Conservation (phyloP, 2,888 invertebrate species). For the Hypena proboscidalis region DNA sequence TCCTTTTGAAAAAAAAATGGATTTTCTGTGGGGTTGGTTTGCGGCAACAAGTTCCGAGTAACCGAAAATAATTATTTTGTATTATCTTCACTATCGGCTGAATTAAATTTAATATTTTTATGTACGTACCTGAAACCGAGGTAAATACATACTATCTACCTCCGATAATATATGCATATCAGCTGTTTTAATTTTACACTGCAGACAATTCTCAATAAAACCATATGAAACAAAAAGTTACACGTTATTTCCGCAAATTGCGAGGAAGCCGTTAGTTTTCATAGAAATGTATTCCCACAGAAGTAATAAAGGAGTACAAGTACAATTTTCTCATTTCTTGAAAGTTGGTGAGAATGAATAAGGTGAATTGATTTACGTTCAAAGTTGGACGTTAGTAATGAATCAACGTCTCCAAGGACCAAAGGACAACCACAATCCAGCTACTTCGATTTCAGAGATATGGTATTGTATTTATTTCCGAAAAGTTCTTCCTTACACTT, state of each 20-base stretch:
- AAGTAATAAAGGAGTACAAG: constrained; percentile 41
- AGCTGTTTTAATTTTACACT: too few relatives aligned
- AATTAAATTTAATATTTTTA: too few relatives aligned
- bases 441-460: constrained; percentile 19
- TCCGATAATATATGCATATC: too few relatives aligned
- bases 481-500: too few relatives aligned
- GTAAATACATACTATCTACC: too few relatives aligned
- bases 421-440: constrained; percentile 24
- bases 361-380: constrained; percentile 58
- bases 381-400: constrained; percentile 59
- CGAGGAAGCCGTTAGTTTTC: constrained; percentile 15
- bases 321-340: constrained; percentile 39
- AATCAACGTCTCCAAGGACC: constrained; percentile 41
- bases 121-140: too few relatives aligned
- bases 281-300: constrained; percentile 34
- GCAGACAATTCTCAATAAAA: too few relatives aligned
- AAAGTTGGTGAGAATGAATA: constrained; percentile 38
- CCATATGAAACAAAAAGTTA: constrained; percentile 1
- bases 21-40: constrained; percentile 24
- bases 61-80: too few relatives aligned
- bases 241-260: constrained; percentile 7
- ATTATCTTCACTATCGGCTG: too few relatives aligned
- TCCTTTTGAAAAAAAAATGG: constrained; percentile 23
- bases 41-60: constrained; percentile 2
- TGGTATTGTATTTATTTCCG: constrained; percentile 27